These are phyloP conservation scores for Leuciscus idus DNA, from an alignment of 2,113 vertebrate species.

Conservation along the genomic window DNA sequence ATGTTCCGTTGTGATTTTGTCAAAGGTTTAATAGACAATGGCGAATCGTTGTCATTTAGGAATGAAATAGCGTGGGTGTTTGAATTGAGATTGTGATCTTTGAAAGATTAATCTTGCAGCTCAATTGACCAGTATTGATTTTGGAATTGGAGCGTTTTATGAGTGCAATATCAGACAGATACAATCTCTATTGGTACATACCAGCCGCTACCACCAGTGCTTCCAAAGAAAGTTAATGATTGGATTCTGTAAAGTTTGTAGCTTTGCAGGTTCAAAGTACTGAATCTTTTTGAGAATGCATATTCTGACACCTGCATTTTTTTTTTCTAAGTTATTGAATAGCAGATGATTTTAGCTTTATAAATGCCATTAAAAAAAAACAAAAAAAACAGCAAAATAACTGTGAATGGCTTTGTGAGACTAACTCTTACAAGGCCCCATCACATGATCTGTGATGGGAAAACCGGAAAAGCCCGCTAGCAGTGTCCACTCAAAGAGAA, in stretches of 20 bases:
- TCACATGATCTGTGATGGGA: conserved; percentile 17
- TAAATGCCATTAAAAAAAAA: background rate
- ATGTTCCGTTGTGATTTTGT: too few relatives aligned
- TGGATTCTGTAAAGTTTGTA: too few relatives aligned
- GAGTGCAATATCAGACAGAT: background rate
- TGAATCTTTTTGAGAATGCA: background rate
- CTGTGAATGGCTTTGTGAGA: background rate
- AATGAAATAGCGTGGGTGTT: too few relatives aligned
- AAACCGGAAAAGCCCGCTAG: conserved; percentile 26
- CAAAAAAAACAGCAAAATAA: background rate
- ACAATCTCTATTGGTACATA: background rate
- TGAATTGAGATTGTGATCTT: too few relatives aligned
- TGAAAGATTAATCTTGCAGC: too few relatives aligned
- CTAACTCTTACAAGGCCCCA: background rate
- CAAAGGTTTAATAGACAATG: too few relatives aligned
- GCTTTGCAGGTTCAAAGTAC: background rate
- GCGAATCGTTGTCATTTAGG: too few relatives aligned
- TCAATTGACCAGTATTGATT: too few relatives aligned
- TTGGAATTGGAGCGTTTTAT: background rate
- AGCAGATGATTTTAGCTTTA: background rate
- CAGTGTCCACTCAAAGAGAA: conserved; percentile 6
- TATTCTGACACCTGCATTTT: background rate
- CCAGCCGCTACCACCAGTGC: too few relatives aligned
- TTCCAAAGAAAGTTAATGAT: too few relatives aligned
- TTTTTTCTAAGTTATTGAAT: background rate